A percentile compares a stretch with the other conserved stretches of the same genome.
These are phyloP conservation scores for Drosophila mauritiana DNA, from an alignment of 1,140 invertebrate genomes.

Conservation along the genomic window DNA sequence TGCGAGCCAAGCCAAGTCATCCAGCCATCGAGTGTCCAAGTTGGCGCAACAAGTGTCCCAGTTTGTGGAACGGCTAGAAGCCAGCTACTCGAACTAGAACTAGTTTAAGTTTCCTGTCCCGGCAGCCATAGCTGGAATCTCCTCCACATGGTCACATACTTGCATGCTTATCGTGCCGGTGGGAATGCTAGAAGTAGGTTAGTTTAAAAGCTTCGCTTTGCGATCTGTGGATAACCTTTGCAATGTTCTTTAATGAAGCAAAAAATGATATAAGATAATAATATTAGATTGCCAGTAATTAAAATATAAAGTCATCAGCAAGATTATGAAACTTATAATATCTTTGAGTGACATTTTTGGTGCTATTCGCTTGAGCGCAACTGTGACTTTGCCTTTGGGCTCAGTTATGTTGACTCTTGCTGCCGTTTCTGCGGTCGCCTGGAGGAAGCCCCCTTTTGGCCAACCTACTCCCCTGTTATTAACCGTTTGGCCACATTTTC, in stretches of 20 bases:
- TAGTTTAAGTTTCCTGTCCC: slow-evolving; percentile 79
- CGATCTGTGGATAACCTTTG: too few relatives aligned
- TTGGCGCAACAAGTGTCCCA: slow-evolving; percentile 79
- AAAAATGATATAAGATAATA: too few relatives aligned
- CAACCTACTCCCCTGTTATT: slow-evolving; percentile 44
- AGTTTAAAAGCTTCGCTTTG: neutral
- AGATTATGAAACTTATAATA: too few relatives aligned
- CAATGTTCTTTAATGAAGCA: too few relatives aligned
- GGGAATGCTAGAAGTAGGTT: slow-evolving; percentile 8
- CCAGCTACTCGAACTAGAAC: slow-evolving; percentile 61
- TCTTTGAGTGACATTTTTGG: neutral
- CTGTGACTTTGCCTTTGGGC: slow-evolving; percentile 57
- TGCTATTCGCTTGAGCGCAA: slow-evolving; percentile 1
- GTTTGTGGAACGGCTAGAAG: slow-evolving; percentile 57
- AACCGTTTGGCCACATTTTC: slow-evolving; percentile 78
- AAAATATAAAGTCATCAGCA: too few relatives aligned
- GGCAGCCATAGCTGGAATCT: slow-evolving; percentile 41
- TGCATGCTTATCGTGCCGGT: slow-evolving; percentile 11
- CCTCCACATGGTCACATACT: slow-evolving; percentile 44
- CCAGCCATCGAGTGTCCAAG: slow-evolving; percentile 45
- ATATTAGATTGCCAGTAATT: too few relatives aligned
- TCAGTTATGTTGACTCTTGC: slow-evolving; percentile 49
- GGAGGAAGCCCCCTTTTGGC: neutral
- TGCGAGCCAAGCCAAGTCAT: slow-evolving; percentile 16
- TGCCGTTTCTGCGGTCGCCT: slow-evolving; percentile 32